These are phyloP conservation scores for Anolis apletophallus DNA, from an alignment of 2,797 vertebrate genomes.

Conservation along the genomic window DNA sequence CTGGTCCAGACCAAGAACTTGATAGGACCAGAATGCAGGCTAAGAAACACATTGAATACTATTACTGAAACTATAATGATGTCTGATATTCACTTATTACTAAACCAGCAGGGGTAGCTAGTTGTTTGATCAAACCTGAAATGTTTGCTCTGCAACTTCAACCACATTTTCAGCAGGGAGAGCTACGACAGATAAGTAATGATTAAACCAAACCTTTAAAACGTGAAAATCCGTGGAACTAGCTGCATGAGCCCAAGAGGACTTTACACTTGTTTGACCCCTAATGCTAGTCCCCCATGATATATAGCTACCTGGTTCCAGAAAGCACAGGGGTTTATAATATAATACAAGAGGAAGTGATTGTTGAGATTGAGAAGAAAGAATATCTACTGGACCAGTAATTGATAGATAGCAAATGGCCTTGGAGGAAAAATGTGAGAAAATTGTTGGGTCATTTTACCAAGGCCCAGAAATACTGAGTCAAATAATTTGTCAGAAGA, in stretches of 20 bases:
- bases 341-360: neutral
- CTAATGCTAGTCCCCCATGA: neutral
- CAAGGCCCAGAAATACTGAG: too few species aligned
- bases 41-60: neutral
- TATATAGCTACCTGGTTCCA: neutral
- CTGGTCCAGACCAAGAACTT: neutral
- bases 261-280: neutral
- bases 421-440: too few species aligned
- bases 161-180: neutral
- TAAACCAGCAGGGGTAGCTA: neutral
- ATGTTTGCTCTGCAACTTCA: neutral
- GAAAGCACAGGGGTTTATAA: neutral
- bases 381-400: neutral
- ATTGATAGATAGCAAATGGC: too few species aligned
- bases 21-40: too few species aligned
- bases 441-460: too few species aligned
- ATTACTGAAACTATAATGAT: neutral
- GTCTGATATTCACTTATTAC: neutral
- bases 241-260: neutral
- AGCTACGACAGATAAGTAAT: neutral
- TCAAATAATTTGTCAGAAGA: too few species aligned
- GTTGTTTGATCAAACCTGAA: neutral
- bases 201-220: neutral
- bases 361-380: neutral
- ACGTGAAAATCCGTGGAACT: neutral